Base-by-base conservation (phyloP, 2,888 invertebrate species). In the Lucinisca nassula region DNA sequence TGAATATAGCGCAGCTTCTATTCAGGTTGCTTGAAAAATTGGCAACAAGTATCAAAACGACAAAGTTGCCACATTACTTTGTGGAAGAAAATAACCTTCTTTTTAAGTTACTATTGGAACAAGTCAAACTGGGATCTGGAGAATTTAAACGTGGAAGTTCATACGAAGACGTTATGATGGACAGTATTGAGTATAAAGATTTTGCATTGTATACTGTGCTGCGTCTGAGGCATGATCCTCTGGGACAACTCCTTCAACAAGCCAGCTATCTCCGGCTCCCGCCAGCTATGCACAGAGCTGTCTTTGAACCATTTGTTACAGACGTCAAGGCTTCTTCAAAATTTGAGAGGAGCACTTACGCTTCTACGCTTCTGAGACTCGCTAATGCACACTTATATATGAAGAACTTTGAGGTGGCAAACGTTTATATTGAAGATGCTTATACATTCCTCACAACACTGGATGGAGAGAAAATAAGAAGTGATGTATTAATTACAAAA, bases 31-130 rank as follows among this genome's bases (percentile, higher is more conserved):
- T 85, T 12, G 85, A 85, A 40, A 77, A 78, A 45, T 72, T 76
- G 8, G 27, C 61, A 35, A 4, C 30, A 14, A 40, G 77, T 27
- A 73, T 85, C 14, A 45, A 73, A 32, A 67, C 12, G 27, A 67
- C 55, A 21, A 55, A 75, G 10, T 72, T 85, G 27, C 61, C 80
- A 0, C 85, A 85, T 49, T 85, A 77, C 35, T 80, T 85, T 55
- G 72, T 81, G 14, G 37, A 38, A 40, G 21, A 21, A 14, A 77
- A 61, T 27, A 85, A 85, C 37, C 70, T 85, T 12, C 73, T 85
- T n/a, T 40, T 51, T 2, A 85, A 78, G 51, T 81, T 72, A 4
- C 55, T 55, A n/a, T 4, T 17, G n/a, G 12, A 8, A 4, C 4
- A n/a, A n/a, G 38, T 17, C 17, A 32, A 14, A 17, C 14, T 30